phyloP scores from a whole-genome alignment of 2,797 vertebrate genomes.

The Champsocephalus gunnari region DNA sequence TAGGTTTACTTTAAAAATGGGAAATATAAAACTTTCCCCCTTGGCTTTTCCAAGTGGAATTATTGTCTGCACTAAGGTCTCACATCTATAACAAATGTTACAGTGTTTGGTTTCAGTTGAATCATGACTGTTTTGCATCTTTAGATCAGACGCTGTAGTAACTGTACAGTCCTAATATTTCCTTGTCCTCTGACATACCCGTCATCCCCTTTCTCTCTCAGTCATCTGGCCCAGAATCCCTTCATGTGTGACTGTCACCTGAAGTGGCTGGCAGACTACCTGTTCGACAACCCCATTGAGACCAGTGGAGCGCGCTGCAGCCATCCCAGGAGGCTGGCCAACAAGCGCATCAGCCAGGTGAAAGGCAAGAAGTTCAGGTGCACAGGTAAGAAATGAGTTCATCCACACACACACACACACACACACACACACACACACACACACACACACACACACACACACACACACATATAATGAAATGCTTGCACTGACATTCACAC shows the following conservation, averaged over 20 bases:
- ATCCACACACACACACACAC: background rate
- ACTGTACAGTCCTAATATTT: background rate
- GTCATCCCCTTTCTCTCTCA: conserved; percentile 58
- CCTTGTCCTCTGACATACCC: background rate
- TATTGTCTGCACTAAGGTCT: too few relatives aligned
- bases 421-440: background rate
- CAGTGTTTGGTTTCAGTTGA: background rate
- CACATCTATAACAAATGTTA: background rate
- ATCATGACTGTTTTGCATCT: background rate
- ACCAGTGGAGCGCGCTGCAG: conserved; percentile 99
- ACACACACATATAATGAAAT: background rate
- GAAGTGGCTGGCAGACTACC: conserved; percentile 99
- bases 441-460: background rate
- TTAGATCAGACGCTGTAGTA: background rate
- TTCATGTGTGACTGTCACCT: conserved; percentile 99
- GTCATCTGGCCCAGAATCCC: conserved; percentile 99
- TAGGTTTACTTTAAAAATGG: too few relatives aligned
- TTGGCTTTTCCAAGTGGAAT: too few relatives aligned
- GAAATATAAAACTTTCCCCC: too few relatives aligned
- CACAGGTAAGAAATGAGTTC: conserved; percentile 88
- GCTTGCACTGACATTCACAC: background rate
- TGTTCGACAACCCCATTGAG: conserved; percentile 99
- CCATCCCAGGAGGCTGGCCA: conserved; percentile 94
- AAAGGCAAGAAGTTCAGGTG: conserved; percentile 99
- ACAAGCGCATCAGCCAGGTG: conserved; percentile 99